These are phyloP conservation scores for Neolamprologus brichardi DNA, from an alignment of 2,113 vertebrate species.

Conservation along the genomic window DNA sequence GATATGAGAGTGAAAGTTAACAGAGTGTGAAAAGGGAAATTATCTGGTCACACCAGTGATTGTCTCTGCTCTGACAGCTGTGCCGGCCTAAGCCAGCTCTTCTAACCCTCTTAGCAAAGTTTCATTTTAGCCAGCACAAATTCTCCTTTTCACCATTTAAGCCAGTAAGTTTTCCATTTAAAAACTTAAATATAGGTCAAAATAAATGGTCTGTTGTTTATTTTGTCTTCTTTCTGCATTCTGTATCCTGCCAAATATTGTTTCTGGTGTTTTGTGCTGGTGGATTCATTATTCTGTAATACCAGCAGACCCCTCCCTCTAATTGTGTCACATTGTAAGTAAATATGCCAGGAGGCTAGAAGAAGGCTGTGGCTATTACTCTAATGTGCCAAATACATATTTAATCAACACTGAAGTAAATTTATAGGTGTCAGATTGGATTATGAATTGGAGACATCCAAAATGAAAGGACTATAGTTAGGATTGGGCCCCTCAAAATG, in stretches of 20 bases:
- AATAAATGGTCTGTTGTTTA: not conserved
- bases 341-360: not conserved
- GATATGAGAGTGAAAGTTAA: not conserved
- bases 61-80: not conserved
- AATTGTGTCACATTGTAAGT: rapidly evolving
- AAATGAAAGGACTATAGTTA: not conserved
- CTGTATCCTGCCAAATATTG: not conserved
- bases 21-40: not conserved
- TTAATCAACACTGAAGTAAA: not conserved
- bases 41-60: not conserved
- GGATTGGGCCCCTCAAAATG: not conserved
- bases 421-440: not conserved
- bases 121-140: not conserved
- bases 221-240: rapidly evolving
- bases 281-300: rapidly evolving
- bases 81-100: not conserved
- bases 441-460: rapidly evolving
- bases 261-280: not conserved
- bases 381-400: not conserved
- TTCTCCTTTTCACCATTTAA: not conserved
- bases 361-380: not conserved
- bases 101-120: not conserved
- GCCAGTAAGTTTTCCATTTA: not conserved
- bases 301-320: not conserved
- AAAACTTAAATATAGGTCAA: not conserved